A percentile compares a stretch with the other conserved stretches of the same genome.
These are phyloP conservation scores for Pollenia amentaria DNA, from an alignment of 2,888 invertebrate genomes.

Conservation along the genomic window DNA sequence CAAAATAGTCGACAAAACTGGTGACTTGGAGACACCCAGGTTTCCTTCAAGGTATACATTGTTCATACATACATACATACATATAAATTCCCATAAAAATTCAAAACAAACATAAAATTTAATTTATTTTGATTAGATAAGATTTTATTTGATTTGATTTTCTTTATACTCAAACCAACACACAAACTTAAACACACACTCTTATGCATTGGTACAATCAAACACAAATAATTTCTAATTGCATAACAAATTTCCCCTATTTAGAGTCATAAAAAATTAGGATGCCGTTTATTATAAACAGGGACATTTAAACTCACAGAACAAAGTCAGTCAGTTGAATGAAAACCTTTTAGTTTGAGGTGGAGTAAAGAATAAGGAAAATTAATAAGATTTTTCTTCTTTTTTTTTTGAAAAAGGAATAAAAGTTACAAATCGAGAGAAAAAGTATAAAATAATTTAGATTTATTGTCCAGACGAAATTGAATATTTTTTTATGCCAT, in stretches of 20 bases:
- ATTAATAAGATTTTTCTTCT: background rate
- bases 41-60: no score
- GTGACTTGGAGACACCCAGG: no score
- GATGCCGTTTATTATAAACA: constrained; percentile 11
- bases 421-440: constrained; percentile 9
- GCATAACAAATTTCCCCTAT: constrained; percentile 63
- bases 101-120: constrained; percentile 51
- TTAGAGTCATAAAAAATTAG: constrained; percentile 43
- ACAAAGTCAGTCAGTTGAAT: constrained; percentile 2
- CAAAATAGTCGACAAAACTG: no score
- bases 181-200: background rate
- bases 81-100: constrained; percentile 37
- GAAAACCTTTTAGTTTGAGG: no score
- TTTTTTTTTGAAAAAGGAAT: constrained; percentile 20
- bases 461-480: constrained; percentile 55
- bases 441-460: constrained; percentile 56
- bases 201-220: constrained; percentile 14
- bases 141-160: constrained; percentile 56
- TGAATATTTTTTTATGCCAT: constrained; percentile 12
- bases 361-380: background rate
- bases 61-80: background rate
- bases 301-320: background rate
- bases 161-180: background rate
- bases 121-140: constrained; percentile 57
- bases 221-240: constrained; percentile 57